Conservation (phyloP, 1,140 invertebrate genomes). For the Trichoplusia ni region DNA sequence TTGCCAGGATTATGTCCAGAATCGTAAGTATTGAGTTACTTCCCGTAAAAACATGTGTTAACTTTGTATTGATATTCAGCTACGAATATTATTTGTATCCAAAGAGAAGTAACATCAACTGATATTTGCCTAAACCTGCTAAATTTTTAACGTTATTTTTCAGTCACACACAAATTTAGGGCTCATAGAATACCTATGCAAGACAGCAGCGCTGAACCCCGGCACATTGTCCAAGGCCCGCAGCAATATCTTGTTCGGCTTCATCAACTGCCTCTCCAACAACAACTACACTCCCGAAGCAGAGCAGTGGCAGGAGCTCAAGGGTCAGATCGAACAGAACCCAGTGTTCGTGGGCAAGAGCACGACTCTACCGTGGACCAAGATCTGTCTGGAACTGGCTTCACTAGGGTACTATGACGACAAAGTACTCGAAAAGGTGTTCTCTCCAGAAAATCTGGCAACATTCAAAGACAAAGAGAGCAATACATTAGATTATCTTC, state of each 20-base stretch:
- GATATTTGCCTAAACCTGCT: too few species aligned
- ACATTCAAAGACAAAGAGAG: slow-evolving; percentile 67
- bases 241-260: slow-evolving; percentile 67
- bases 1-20: slow-evolving; percentile 78
- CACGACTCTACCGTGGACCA: slow-evolving; percentile 71
- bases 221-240: slow-evolving; percentile 54
- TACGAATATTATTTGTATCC: too few species aligned
- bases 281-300: slow-evolving; percentile 83
- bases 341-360: slow-evolving; percentile 56
- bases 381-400: slow-evolving; percentile 79
- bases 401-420: slow-evolving; percentile 81
- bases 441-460: slow-evolving; percentile 74
- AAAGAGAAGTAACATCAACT: too few species aligned
- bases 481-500: slow-evolving; percentile 75
- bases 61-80: too few species aligned
- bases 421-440: slow-evolving; percentile 77
- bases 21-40: slow-evolving; percentile 81
- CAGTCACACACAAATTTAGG: slow-evolving; percentile 81
- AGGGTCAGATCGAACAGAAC: slow-evolving; percentile 66
- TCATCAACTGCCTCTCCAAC: slow-evolving; percentile 79
- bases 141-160: slow-evolving; percentile 26
- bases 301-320: slow-evolving; percentile 79
- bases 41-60: too few species aligned
- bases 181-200: slow-evolving; percentile 82
- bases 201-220: slow-evolving; percentile 68